Base-by-base conservation (phyloP, 2,888 invertebrate genomes). In the Phyto melanocephala region DNA sequence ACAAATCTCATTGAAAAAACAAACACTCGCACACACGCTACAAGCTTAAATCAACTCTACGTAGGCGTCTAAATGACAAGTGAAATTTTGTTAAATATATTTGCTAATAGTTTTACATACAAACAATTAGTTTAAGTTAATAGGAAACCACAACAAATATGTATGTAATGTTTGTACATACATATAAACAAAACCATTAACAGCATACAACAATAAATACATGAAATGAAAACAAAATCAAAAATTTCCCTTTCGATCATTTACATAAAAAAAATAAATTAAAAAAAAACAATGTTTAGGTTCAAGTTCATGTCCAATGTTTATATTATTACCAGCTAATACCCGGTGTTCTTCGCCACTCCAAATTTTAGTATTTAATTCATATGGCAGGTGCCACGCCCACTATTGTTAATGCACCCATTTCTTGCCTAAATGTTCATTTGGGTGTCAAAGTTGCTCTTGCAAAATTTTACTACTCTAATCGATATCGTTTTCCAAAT, bases 251-350 rank as follows among this genome's bases (percentile, higher is more conserved):
- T n/a, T 17, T 0, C 15, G 2, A 35, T 3, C 15, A 0, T 35
- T 42, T 15, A 60, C n/a, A 40, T 15, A 50, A 33, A 22, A 52
- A 37, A 28, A 17, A 28, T n/a, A 35, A 28, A 15, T 24, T 8
- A 56, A 24, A 54, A 54, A 22, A 28, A 24, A 15, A n/a, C 40
- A 42, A 10, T 28, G 0, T 56, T 47, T 13, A 11, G 76, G 28
- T 74, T 81, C 81, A 81, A 81, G 78, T 78, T 81, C 81, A 81
- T 35, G 78, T 81, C 63, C 37, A 71, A 50, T 67, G 37, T 33
- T 24, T n/a, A n/a, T n/a, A n/a, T n/a, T n/a, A n/a, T n/a, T n/a
- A n/a, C n/a, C n/a, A n/a, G n/a, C n/a, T n/a, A n/a, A n/a, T n/a
- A n/a, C n/a, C n/a, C n/a, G n/a, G n/a, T n/a, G n/a, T n/a, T n/a